Evolutionary conservation across 2,113 vertebrate genomes (phyloP).

Genomic region (Trochalopteron elliotii): DNA sequence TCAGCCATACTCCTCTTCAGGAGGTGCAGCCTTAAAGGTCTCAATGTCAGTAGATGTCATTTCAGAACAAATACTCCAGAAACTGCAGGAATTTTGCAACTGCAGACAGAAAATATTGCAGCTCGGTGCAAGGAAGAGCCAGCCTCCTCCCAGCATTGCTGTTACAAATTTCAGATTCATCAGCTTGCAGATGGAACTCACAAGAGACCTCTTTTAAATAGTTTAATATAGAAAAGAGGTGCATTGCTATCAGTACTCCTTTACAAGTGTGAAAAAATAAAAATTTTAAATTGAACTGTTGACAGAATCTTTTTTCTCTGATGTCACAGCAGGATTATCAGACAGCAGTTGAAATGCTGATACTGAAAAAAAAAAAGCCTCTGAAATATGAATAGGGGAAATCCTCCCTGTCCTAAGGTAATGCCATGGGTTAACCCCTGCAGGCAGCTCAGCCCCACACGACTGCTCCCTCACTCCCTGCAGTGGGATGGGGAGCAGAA

Average conservation of each 20-base stretch:
- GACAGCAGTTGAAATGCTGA: background rate
- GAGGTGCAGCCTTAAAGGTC: background rate
- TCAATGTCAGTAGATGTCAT: background rate
- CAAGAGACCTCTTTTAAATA: background rate
- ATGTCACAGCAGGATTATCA: background rate
- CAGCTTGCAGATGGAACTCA: background rate
- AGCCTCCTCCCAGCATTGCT: background rate
- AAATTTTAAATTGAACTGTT: background rate
- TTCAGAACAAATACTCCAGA: background rate
- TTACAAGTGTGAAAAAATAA: background rate
- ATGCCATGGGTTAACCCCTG: background rate
- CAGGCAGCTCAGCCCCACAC: background rate
- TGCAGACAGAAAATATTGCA: background rate
- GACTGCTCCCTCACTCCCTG: fast-evolving
- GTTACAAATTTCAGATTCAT: background rate
- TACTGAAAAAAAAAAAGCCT: background rate
- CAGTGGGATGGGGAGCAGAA: background rate
- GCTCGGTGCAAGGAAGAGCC: background rate
- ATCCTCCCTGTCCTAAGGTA: background rate
- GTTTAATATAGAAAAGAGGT: background rate
- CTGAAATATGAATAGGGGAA: background rate
- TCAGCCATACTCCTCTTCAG: background rate
- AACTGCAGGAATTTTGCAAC: background rate
- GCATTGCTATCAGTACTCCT: background rate
- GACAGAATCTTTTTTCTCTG: background rate